These are phyloP conservation scores for Cenopis cana DNA, from an alignment of 2,888 invertebrate species.

Conservation along the genomic window DNA sequence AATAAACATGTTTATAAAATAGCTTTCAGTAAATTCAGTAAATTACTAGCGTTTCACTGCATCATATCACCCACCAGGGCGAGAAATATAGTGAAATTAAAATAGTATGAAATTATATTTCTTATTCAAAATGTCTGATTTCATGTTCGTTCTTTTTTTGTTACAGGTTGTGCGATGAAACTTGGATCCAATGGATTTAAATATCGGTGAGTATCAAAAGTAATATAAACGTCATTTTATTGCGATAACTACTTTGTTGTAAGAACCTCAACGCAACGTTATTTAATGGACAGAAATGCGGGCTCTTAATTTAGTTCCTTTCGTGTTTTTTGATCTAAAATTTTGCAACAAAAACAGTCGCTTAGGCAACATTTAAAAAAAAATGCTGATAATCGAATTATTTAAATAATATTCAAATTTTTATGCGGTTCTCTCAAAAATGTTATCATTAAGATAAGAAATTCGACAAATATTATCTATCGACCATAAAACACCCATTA, in stretches of 20 bases:
- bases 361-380: conserved; percentile 4
- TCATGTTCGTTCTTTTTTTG: conserved; percentile 2
- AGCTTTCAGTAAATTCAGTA: too few species aligned
- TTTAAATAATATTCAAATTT: conserved; percentile 8
- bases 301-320: conserved; percentile 28
- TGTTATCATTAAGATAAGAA: conserved; percentile 3
- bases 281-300: conserved; percentile 42
- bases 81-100: too few species aligned
- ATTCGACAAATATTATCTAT: conserved; percentile 27
- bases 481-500: conserved; percentile 27
- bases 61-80: too few species aligned
- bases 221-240: conserved; percentile 6
- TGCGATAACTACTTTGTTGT: conserved; percentile 5
- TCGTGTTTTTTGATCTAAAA: conserved; percentile 8
- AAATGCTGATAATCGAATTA: conserved; percentile 15
- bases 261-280: conserved; percentile 10
- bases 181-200: not conserved
- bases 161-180: conserved; percentile 31
- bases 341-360: conserved; percentile 10
- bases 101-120: too few species aligned
- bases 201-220: conserved; percentile 16
- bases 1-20: not conserved
- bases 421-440: not conserved
- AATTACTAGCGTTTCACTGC: too few species aligned
- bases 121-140: too few species aligned